Evolutionary conservation across 2,888 invertebrate genomes (phyloP).

Genomic region (Chrysolina oricalcia): DNA sequence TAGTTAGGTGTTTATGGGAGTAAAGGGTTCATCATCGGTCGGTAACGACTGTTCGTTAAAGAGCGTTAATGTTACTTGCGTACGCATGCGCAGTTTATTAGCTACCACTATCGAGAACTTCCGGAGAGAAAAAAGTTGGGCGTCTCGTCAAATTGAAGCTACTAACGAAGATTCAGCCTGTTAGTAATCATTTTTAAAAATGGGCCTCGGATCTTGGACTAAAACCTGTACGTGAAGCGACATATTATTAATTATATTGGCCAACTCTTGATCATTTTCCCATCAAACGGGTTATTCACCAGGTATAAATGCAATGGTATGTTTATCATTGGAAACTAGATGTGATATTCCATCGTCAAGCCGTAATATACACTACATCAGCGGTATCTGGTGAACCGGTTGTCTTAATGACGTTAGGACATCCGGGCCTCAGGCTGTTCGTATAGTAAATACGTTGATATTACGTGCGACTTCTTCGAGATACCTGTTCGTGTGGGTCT

Average conservation of each 20-base stretch:
- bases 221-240: not conserved
- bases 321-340: not conserved
- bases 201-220: too few species aligned
- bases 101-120: too few species aligned
- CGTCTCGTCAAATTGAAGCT: too few species aligned
- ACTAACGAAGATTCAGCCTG: too few species aligned
- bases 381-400: constrained; percentile 47
- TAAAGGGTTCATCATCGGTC: too few species aligned
- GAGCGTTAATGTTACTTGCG: too few species aligned
- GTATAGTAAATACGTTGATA: constrained; percentile 17
- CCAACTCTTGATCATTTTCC: constrained; percentile 16
- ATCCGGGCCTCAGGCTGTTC: constrained; percentile 56
- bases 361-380: constrained; percentile 49
- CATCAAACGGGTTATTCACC: constrained; percentile 2
- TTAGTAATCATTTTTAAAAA: too few species aligned
- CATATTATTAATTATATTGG: not conserved
- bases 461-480: constrained; percentile 18
- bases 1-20: too few species aligned
- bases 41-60: too few species aligned
- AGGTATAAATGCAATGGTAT: not conserved
- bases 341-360: constrained; percentile 34
- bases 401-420: constrained; percentile 55
- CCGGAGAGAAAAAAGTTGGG: too few species aligned
- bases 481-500: constrained; percentile 13
- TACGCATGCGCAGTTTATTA: too few species aligned